These are phyloP conservation scores for Engystomops pustulosus DNA, from an alignment of 2,113 vertebrate genomes.

Conservation along the genomic window DNA sequence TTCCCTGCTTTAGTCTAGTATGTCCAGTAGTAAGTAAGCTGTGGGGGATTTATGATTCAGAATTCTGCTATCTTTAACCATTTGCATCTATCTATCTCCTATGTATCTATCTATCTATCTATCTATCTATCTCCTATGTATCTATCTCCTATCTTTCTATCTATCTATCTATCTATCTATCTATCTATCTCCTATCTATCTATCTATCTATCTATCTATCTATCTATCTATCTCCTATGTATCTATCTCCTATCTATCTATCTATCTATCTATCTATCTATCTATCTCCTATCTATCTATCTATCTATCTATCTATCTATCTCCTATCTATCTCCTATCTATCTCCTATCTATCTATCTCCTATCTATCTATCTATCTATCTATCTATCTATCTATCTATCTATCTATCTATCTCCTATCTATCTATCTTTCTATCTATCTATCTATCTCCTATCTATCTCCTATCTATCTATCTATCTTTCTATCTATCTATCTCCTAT, in stretches of 20 bases:
- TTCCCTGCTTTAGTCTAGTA: too few relatives aligned
- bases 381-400: too few relatives aligned
- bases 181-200: neutral
- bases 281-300: neutral
- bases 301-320: constrained; percentile 3
- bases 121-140: too few relatives aligned
- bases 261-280: neutral
- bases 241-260: neutral
- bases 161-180: neutral
- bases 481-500: too few relatives aligned
- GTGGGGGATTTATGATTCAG: too few relatives aligned
- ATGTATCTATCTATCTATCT: too few relatives aligned
- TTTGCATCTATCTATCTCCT: too few relatives aligned
- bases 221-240: neutral
- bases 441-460: too few relatives aligned
- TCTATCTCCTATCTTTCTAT: neutral
- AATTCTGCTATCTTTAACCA: too few relatives aligned
- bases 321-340: neutral
- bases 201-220: neutral
- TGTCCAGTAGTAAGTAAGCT: too few relatives aligned
- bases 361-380: neutral
- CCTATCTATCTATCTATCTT: neutral
- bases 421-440: too few relatives aligned
- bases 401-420: too few relatives aligned
- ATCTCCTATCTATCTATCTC: neutral